Base-by-base conservation (phyloP, 2,113 vertebrate species). In the Pycnonotus jocosus region DNA sequence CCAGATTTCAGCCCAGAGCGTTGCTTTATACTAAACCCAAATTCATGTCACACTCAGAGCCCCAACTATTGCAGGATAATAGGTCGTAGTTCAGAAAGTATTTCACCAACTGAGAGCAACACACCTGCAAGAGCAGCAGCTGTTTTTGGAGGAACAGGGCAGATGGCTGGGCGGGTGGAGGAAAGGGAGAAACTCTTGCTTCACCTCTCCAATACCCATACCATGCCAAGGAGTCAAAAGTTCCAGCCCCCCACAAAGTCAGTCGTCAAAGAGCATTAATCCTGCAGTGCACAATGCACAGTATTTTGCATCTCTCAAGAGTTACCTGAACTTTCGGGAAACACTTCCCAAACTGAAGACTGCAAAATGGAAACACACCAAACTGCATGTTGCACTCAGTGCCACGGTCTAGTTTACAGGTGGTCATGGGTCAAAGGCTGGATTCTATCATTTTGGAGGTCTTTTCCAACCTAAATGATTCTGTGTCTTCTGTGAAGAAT, bases 151-250 rank as follows among this genome's bases (percentile, higher is more conserved):
- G 30, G 47, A 66, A 45, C 8, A 56, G 18, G 24, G 44, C 31
- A 65, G 56, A 48, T 16, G 27, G 15, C 23, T n/a, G 19, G 8
- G 20, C 9, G 5, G 13, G 5, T 21, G 19, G 27, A 44, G 9
- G 14, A 15, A 45, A 70, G 25, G n/a, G 47, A 69, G 24, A 47
- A 79, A 68, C 7, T 53, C 40, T 73, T 31, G 19, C 50, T 53
- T 72, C n/a, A 37, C 18, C 85, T 72, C 53, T 42, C 22, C 27
- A 38, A 3, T 2, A 56, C 24, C 9, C 20, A n/a, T 1, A 40
- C n/a, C 42, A 38, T 13, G 20, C 31, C 66, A 25, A 3, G 1
- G 3, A 68, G 16, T 10, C 47, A 0, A 0, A 86, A 50, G 42
- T 58, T 60, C 16, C 66, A 87, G 22, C 24, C 10, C 15, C 22